Evolutionary conservation across 2,113 vertebrate genomes (phyloP).

Genomic region (Cinclus mexicanus): DNA sequence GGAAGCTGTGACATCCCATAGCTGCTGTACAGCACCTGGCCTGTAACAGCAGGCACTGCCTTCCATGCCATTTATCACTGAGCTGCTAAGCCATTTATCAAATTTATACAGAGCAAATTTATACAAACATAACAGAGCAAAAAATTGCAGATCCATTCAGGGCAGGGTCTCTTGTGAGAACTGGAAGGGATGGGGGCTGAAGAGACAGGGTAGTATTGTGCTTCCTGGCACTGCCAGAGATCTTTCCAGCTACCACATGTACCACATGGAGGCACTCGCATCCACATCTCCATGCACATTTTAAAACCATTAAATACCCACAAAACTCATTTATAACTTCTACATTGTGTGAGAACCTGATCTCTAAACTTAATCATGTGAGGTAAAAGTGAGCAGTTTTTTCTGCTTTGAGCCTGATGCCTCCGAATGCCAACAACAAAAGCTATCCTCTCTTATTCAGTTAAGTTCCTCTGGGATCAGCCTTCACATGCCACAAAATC

Average conservation of each 20-base stretch:
- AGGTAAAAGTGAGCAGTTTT: accelerated
- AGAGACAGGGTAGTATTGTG: too few relatives aligned
- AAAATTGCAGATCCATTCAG: background rate
- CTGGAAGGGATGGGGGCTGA: background rate
- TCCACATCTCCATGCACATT: background rate
- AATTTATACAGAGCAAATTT: background rate
- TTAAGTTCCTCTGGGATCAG: background rate
- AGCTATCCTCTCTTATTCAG: accelerated
- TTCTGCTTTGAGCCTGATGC: background rate
- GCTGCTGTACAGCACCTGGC: background rate
- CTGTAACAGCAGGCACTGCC: background rate
- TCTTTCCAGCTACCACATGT: background rate
- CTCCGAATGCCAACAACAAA: background rate
- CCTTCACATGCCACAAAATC: background rate
- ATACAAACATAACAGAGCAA: accelerated
- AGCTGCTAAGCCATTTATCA: background rate
- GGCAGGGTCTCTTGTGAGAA: background rate
- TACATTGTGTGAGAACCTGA: background rate
- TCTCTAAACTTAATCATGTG: background rate
- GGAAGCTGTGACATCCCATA: background rate
- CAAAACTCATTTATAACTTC: background rate
- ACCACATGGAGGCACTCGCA: background rate
- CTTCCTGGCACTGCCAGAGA: background rate
- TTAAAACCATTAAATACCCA: background rate
- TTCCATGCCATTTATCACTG: background rate